Conservation (phyloP, 2,113 vertebrate genomes). For the Odocoileus virginianus region DNA sequence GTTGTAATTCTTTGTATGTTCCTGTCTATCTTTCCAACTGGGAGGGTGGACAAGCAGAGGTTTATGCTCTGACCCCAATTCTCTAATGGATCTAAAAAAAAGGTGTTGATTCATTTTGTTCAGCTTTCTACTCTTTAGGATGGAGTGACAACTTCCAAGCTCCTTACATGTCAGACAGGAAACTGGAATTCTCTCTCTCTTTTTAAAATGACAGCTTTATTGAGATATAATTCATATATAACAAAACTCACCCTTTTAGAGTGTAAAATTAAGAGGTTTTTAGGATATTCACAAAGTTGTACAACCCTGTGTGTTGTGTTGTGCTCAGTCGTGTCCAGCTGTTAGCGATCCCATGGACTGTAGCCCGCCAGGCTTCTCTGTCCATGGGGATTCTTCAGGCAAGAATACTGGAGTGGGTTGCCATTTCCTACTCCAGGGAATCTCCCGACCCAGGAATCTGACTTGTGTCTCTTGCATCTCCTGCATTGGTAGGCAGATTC, state of each 20-base stretch:
- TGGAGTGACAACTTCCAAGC: neutral
- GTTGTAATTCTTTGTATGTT: neutral
- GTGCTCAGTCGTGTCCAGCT: neutral
- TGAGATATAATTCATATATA: neutral
- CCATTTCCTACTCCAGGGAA: neutral
- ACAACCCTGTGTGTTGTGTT: neutral
- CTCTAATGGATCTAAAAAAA: neutral
- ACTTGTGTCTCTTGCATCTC: neutral
- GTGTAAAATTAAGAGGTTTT: neutral
- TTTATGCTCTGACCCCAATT: neutral
- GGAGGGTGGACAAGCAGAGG: neutral
- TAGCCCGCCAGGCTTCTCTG: neutral
- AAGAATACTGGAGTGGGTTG: neutral
- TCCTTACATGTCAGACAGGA: neutral
- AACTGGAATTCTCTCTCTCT: neutral
- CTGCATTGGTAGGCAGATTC: neutral
- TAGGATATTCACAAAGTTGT: neutral
- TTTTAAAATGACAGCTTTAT: neutral
- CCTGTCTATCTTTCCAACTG: neutral
- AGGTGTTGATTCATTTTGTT: neutral
- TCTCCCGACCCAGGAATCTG: neutral
- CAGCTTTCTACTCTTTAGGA: neutral
- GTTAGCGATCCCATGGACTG: neutral
- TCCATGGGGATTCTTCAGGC: neutral
- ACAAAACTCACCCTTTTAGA: neutral